A percentile compares a stretch with the other conserved stretches of the same genome.
Evolutionary conservation across 1,140 invertebrate genomes (phyloP).

Genomic region (Lithobius niger): DNA sequence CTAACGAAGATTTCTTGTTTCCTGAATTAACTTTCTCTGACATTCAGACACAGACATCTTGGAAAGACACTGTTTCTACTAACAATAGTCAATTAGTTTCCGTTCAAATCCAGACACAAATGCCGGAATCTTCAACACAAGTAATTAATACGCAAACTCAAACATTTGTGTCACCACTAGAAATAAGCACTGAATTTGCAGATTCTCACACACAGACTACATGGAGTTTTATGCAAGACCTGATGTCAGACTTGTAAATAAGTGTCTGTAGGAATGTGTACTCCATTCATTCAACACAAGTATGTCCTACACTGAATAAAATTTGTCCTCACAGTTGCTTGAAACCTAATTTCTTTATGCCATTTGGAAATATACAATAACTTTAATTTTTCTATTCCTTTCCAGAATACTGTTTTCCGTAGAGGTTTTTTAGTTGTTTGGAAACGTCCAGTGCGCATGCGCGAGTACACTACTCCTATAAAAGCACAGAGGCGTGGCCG

Average conservation of each 20-base stretch:
- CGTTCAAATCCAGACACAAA: conserved; percentile 1
- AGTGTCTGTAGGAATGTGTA: too few species aligned
- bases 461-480: too few species aligned
- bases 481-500: too few species aligned
- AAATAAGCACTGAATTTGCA: neutral
- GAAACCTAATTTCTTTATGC: too few species aligned
- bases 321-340: too few species aligned
- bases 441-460: too few species aligned
- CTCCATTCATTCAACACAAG: too few species aligned
- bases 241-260: neutral
- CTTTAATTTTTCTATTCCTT: too few species aligned
- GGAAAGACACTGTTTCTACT: conserved; percentile 9
- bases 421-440: too few species aligned
- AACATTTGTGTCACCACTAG: conserved; percentile 1
- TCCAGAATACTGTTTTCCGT: too few species aligned
- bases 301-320: too few species aligned
- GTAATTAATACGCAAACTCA: neutral
- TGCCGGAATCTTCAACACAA: neutral
- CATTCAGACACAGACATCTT: conserved; percentile 18
- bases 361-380: too few species aligned
- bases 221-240: neutral
- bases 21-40: conserved; percentile 17
- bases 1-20: conserved; percentile 14
- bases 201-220: conserved; percentile 10
- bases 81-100: neutral